These are phyloP conservation scores for Sinosuthora webbiana DNA, from an alignment of 2,113 vertebrate genomes.

Conservation along the genomic window DNA sequence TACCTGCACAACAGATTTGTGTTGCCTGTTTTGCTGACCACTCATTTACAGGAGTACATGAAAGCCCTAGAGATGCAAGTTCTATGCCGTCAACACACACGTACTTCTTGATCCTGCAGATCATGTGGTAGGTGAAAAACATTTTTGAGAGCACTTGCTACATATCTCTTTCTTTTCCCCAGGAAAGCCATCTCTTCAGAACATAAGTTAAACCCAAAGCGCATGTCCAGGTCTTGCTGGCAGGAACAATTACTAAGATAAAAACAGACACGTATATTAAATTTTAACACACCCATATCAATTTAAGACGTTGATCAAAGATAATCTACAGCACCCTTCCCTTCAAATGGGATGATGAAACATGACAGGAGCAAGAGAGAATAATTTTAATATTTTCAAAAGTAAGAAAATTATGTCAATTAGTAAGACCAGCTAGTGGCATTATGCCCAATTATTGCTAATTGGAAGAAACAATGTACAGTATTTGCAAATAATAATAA, in stretches of 20 bases:
- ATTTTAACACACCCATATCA: not conserved
- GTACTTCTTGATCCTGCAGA: slow-evolving; percentile 71
- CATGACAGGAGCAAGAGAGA: not conserved
- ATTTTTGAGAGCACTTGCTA: slow-evolving; percentile 74
- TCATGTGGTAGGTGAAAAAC: slow-evolving; percentile 75
- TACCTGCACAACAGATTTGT: not conserved
- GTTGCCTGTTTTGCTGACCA: not conserved
- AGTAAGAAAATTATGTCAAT: not conserved
- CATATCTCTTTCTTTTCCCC: slow-evolving; percentile 74
- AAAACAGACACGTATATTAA: not conserved
- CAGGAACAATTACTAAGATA: slow-evolving; percentile 61
- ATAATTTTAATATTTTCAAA: not conserved
- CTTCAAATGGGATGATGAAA: not conserved
- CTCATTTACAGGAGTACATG: not conserved
- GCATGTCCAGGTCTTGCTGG: slow-evolving; percentile 69
- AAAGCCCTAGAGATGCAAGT: not conserved
- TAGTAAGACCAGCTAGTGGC: not conserved
- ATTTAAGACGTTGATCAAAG: not conserved
- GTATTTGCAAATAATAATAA: not conserved
- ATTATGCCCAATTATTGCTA: not conserved
- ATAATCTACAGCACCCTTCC: not conserved
- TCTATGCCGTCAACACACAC: not conserved
- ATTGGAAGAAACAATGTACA: not conserved
- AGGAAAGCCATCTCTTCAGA: slow-evolving; percentile 78
- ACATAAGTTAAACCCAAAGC: slow-evolving; percentile 81